phyloP scores from a whole-genome alignment of 2,797 vertebrate genomes.

The Astyanax mexicanus region DNA sequence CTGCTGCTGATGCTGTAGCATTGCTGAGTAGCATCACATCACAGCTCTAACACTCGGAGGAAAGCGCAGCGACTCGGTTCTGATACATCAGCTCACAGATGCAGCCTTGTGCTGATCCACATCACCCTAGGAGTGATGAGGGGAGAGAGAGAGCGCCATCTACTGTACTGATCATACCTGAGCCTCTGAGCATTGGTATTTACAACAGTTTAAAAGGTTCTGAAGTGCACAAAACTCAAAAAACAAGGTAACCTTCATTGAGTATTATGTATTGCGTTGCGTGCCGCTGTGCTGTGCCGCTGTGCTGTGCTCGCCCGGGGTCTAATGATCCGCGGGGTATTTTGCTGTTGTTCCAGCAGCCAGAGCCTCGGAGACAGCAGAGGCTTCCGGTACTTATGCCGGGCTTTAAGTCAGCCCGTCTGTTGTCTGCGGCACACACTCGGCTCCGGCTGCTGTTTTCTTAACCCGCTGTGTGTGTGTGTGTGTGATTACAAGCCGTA shows the following conservation, averaged over 20 bases:
- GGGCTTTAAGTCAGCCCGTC: slow-evolving; percentile 33
- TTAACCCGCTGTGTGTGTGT: slow-evolving; percentile 52
- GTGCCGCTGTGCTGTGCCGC: background rate
- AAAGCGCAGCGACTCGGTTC: too few species aligned
- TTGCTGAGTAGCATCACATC: too few species aligned
- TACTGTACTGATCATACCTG: too few species aligned
- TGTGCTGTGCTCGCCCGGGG: slow-evolving; percentile 6
- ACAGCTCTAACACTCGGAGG: too few species aligned
- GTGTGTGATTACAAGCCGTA: background rate
- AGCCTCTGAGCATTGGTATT: too few species aligned
- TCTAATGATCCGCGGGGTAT: slow-evolving; percentile 30
- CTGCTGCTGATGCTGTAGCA: too few species aligned
- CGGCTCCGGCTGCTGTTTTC: slow-evolving; percentile 61
- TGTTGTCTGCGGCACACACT: slow-evolving; percentile 50
- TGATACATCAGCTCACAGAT: too few species aligned
- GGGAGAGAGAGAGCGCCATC: too few species aligned
- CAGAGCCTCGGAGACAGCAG: slow-evolving; percentile 28
- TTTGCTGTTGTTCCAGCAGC: slow-evolving; percentile 45
- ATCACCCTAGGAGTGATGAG: too few species aligned
- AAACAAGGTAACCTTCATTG: background rate
- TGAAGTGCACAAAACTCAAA: background rate
- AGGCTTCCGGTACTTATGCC: slow-evolving; percentile 37
- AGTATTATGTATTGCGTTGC: too few species aligned
- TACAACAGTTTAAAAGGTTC: too few species aligned
- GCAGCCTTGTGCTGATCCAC: too few species aligned